Evolutionary conservation across 2,888 invertebrate genomes (phyloP), one percentile per base, ranked within the genome.

Genomic region (Scaptomyza tumidula): DNA sequence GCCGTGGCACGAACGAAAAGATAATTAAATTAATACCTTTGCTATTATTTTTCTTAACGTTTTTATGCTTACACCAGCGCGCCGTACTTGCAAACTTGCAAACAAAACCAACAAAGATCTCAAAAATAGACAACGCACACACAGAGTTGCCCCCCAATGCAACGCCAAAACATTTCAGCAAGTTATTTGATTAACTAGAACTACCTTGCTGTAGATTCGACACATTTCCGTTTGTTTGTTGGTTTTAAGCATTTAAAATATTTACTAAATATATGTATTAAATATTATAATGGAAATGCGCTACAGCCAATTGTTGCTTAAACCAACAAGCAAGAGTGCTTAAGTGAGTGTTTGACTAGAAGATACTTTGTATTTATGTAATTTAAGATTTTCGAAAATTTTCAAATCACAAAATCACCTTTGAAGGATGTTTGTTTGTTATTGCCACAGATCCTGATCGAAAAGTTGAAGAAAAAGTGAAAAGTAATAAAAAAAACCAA

Each of bases 21-120:
- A 78, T 78, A 78, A 77, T 77, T 77, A 78, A 77, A 77, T 77
- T 71, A 77, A 77, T 77, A 65, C 64, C 71, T 71, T 66, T 66
- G 70, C 70, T 57, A 66, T 78, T 78, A 74, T 76, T 65, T 70
- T 64, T 64, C 27, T 56, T 54, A 46, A 35, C 27, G 35, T 54
- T 53, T 54, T 45, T 44, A 37, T 55, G 14, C 19, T 14, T 46
- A 14, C 10, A 41, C 16, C 9, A 41, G 41, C 16, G 41, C 41
- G 41, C 41, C 41, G 41, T 41, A 41, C 41, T 35, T 35, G 35
- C 50, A 35, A 50, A n/a, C n/a, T 50, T 11, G 35, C 24, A 50
- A 50, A 50, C 33, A 37, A 50, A 50, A 50, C 41, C 41, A 71
- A 53, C 63, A 48, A 55, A 33, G 43, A 69, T 60, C 58, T 63